A percentile compares a stretch with the other conserved stretches of the same genome.
These are phyloP conservation scores for Tachuris rubrigastra DNA, from an alignment of 2,113 vertebrate species.

Conservation along the genomic window DNA sequence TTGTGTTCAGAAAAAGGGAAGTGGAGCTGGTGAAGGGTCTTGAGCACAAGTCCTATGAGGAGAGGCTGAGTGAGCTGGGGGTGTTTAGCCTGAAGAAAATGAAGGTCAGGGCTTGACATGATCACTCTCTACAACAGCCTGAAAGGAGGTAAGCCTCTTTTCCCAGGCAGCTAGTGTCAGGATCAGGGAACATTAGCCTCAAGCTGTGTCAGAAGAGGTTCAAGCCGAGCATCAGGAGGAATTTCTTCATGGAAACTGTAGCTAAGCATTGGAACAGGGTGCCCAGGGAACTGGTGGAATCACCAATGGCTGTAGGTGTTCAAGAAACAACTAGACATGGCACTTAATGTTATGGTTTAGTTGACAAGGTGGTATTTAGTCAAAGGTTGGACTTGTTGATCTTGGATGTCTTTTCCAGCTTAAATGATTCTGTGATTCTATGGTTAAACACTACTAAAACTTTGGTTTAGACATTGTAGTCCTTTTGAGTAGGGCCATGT, in stretches of 20 bases:
- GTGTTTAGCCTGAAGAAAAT: background rate
- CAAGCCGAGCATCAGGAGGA: background rate
- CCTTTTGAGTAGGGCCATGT: background rate
- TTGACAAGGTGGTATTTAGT: background rate
- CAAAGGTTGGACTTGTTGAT: background rate
- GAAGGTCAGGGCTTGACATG: accelerated
- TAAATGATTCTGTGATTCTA: background rate
- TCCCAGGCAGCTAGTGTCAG: accelerated
- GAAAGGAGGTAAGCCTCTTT: accelerated
- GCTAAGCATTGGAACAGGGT: background rate
- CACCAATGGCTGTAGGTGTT: accelerated
- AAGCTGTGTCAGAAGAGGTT: background rate
- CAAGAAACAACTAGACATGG: background rate
- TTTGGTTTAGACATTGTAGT: background rate
- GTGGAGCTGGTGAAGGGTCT: accelerated
- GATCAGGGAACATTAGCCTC: background rate
- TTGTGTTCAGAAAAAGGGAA: accelerated
- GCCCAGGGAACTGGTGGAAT: background rate
- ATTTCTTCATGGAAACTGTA: background rate
- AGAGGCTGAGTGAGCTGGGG: background rate
- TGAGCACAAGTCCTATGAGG: background rate
- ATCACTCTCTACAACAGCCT: accelerated
- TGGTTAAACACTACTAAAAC: accelerated
- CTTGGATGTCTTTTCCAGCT: background rate
- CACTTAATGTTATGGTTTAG: too few relatives aligned